Conservation (phyloP, 2,888 invertebrate genomes). For the Ormyrus rosae region DNA sequence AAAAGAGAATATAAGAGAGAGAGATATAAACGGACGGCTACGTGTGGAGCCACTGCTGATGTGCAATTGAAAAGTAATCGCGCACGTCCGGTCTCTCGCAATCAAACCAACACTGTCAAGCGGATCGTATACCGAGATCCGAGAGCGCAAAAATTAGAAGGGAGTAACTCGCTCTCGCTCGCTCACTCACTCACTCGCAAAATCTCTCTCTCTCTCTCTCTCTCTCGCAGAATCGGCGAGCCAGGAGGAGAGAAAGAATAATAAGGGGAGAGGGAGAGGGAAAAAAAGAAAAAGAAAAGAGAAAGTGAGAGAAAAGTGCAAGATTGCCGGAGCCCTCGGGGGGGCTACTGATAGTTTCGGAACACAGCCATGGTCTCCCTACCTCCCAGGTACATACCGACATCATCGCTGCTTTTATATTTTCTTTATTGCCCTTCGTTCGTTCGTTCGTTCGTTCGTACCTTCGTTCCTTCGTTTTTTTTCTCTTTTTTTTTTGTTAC, state of each 20-base stretch:
- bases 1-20: slow-evolving; percentile 20
- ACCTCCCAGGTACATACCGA: slow-evolving; percentile 80
- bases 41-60: slow-evolving; percentile 51
- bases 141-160: too few relatives aligned
- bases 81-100: neutral
- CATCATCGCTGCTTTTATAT: slow-evolving; percentile 68
- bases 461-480: slow-evolving; percentile 27
- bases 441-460: slow-evolving; percentile 43
- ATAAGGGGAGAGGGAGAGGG: slow-evolving; percentile 4
- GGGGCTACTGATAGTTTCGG: slow-evolving; percentile 78
- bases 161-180: neutral
- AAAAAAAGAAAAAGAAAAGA: slow-evolving; percentile 26
- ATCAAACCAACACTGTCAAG: too few relatives aligned
- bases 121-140: too few relatives aligned
- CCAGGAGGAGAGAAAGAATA: slow-evolving; percentile 67
- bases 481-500: slow-evolving; percentile 41
- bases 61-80: slow-evolving; percentile 28
- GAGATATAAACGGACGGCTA: slow-evolving; percentile 41
- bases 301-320: slow-evolving; percentile 55
- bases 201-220: slow-evolving; percentile 19
- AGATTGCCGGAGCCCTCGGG: slow-evolving; percentile 62
- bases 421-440: slow-evolving; percentile 58
- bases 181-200: slow-evolving; percentile 16
- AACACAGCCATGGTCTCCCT: slow-evolving; percentile 82
- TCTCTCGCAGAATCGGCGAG: slow-evolving; percentile 26